Evolutionary conservation across 2,113 vertebrate species (phyloP).

Genomic region (Lagenorhynchus albirostris): DNA sequence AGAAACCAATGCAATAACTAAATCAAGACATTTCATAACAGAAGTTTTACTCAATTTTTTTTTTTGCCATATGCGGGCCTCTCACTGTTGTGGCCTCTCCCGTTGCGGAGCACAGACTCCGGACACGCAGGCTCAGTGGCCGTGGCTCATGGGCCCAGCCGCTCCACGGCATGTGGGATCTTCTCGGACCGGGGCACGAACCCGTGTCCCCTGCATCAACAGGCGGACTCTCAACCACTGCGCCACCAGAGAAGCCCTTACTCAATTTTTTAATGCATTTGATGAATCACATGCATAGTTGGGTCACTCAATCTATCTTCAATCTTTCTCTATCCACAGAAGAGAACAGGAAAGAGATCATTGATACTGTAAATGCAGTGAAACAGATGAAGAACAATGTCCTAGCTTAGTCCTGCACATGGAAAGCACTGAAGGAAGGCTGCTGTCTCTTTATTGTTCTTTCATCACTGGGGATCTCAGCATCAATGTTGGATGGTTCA

Average conservation of each 20-base stretch:
- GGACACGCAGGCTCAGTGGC: too few relatives aligned
- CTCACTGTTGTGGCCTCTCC: too few relatives aligned
- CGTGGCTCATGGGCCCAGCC: too few relatives aligned
- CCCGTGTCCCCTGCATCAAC: too few relatives aligned
- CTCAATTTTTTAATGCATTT: not conserved
- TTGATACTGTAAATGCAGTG: not conserved
- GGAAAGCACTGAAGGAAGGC: not conserved
- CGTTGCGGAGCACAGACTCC: too few relatives aligned
- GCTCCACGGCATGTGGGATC: too few relatives aligned
- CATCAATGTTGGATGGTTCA: not conserved
- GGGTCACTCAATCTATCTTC: not conserved
- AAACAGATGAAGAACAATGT: not conserved
- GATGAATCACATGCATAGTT: not conserved
- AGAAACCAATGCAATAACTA: not conserved
- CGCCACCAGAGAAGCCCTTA: not conserved
- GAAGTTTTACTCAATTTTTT: not conserved
- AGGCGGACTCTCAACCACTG: too few relatives aligned
- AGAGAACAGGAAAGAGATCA: not conserved
- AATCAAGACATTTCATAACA: not conserved
- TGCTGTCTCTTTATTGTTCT: not conserved
- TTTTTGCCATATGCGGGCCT: too few relatives aligned
- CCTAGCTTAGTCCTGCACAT: not conserved
- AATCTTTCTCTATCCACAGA: not conserved
- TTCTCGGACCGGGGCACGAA: too few relatives aligned
- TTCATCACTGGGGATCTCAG: not conserved